Base-by-base conservation (phyloP, 2,888 invertebrate species). In the Rosalia funebris region DNA sequence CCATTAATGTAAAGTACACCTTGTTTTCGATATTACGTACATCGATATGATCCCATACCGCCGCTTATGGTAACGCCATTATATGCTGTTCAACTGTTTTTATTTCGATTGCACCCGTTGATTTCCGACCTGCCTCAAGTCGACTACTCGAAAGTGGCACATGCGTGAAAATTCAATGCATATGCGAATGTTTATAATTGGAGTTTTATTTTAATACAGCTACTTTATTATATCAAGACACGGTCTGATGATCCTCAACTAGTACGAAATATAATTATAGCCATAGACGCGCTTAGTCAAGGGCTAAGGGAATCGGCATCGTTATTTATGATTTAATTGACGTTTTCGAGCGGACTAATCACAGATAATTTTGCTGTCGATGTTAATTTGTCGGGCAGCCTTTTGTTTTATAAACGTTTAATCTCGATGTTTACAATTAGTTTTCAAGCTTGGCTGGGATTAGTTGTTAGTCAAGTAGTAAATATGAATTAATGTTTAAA, bases 111-210 rank as follows among this genome's bases (percentile, higher is more conserved):
- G 73, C 72, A 63, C 73, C 73, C 73, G 74, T 74, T 72, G 74
- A 71, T 75, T 74, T 75, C 75, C 71, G 78, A 78, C 77, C 77
- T 77, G 76, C 77, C 75, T 76, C 75, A 77, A 77, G 64, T 63
- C 67, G 66, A 62, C 61, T 47, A 48, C 52, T 54, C 60, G 60
- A 65, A 77, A 78, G 75, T 77, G 75, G 77, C 75, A 77, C 76
- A 77, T 77, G 77, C 75, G 75, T 77, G 75, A 75, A 77, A 77
- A 75, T 76, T 69, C 71, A 73, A 76, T 74, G 70, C 73, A 74
- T 74, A 75, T 75, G 73, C 72, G 74, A 72, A 74, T 70, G 71
- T 72, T 75, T 69, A 72, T 75, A 77, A 77, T 76, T 77, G 76
- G 66, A 71, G 70, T 76, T 76, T 75, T 71, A 76, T 77, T 76